A percentile compares a stretch with the other conserved stretches of the same genome.
Conservation (phyloP, 2,797 vertebrate genomes). For the Bovichtus variegatus region DNA sequence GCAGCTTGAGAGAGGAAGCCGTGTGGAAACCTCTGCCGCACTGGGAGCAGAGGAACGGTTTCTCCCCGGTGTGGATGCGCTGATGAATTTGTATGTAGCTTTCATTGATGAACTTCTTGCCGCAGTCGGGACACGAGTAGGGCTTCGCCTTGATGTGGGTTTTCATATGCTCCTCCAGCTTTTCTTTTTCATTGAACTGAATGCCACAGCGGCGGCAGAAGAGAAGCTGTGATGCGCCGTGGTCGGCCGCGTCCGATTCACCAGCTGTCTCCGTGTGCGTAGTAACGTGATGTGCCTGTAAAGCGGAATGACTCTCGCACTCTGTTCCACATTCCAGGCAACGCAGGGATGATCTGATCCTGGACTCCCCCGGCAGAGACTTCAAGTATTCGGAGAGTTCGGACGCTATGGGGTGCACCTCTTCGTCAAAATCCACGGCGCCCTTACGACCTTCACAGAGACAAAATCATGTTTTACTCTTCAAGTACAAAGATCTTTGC, state of each 20-base stretch:
- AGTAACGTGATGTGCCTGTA: constrained; percentile 70
- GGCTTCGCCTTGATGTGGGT: constrained; percentile 77
- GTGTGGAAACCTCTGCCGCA: constrained; percentile 78
- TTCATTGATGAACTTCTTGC: constrained; percentile 80
- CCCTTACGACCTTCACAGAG: constrained; percentile 65
- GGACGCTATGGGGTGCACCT: constrained; percentile 53
- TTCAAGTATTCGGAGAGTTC: constrained; percentile 77
- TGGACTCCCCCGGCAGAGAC: constrained; percentile 73
- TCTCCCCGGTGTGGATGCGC: constrained; percentile 78
- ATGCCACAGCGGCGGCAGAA: constrained; percentile 74
- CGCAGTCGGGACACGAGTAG: constrained; percentile 79
- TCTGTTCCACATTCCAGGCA: constrained; percentile 72
- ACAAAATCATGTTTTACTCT: constrained; percentile 6
- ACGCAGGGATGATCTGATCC: constrained; percentile 60
- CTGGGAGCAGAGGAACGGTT: constrained; percentile 75
- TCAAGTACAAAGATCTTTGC: neutral
- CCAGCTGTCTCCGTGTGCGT: constrained; percentile 35
- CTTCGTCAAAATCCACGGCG: constrained; percentile 54
- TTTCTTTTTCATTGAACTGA: constrained; percentile 64
- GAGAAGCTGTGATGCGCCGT: constrained; percentile 10
- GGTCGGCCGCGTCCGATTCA: neutral
- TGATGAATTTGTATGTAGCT: constrained; percentile 79
- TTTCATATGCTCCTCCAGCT: constrained; percentile 77
- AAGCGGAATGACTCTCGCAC: constrained; percentile 67
- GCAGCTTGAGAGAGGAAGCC: constrained; percentile 74